Evolutionary conservation across 2,113 vertebrate genomes (phyloP).

Genomic region (Rutilus rutilus): DNA sequence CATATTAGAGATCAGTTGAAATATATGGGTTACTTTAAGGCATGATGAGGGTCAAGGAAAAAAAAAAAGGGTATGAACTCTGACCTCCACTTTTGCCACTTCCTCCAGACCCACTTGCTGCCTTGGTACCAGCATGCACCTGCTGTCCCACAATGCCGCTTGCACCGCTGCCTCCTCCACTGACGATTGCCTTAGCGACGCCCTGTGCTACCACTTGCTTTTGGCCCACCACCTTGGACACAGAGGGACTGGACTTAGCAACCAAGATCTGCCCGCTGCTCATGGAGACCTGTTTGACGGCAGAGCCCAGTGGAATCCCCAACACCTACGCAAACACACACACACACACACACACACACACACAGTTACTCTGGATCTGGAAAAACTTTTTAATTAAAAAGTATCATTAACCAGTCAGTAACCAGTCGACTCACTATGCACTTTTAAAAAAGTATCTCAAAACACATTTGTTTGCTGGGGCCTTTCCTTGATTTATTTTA

Average conservation of each 20-base stretch:
- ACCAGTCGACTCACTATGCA: no score
- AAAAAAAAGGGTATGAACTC: constrained; percentile 69
- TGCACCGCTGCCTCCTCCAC: constrained; percentile 83
- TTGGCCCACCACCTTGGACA: constrained; percentile 87
- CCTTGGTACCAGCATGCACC: constrained; percentile 83
- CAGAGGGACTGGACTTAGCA: constrained; percentile 87
- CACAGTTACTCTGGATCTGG: neutral
- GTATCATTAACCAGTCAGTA: neutral
- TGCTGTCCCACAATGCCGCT: constrained; percentile 86
- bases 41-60: neutral
- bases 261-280: constrained; percentile 97
- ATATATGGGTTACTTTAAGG: neutral
- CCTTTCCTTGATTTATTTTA: no score
- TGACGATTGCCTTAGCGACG: constrained; percentile 95
- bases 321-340: constrained; percentile 81
- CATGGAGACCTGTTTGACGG: constrained; percentile 94
- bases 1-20: neutral
- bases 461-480: no score
- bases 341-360: neutral
- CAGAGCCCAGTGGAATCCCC: constrained; percentile 88
- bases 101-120: constrained; percentile 78
- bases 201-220: constrained; percentile 97
- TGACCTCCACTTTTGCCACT: constrained; percentile 88
- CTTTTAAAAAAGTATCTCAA: no score
- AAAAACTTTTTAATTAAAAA: neutral